Evolutionary conservation across 1,140 invertebrate species (phyloP), one percentile per base, ranked within the genome.

Genomic region (Drosophila serrata): DNA sequence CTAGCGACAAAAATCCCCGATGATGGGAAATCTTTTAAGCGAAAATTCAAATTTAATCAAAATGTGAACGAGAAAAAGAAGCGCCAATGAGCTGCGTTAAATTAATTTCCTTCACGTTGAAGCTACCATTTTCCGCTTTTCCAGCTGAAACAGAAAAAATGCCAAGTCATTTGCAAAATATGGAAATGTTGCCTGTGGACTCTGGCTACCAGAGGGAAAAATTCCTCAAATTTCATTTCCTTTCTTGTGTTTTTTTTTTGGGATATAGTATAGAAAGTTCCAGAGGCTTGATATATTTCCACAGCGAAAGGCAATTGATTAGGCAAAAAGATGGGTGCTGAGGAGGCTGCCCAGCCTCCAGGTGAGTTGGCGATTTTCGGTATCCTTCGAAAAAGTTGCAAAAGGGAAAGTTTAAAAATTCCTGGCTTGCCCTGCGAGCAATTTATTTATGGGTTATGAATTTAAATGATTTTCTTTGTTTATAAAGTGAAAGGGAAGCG

Each of bases 131-230:
- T 79, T 73, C 61, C 48, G 22, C 51, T 24, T 15, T 24, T 27
- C 9, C 19, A 24, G 22, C 27, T 22, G 27, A 29, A 4, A 11
- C 2, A 7, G 31, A 53, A 37, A 19, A 11, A 31, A 43, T 79
- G 75, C 80, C 56, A 45, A 78, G 81, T 82, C 81, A 82, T 70
- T 70, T 75, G 70, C 39, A 46, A 74, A 84, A 84, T 84, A 84
- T 84, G 81, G 64, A 84, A 80, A 84, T 82, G 73, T 31, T 45
- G 70, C 46, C 39, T 45, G 58, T 48, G 61, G 67, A 61, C 64
- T 35, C 9, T 13, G 62, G 63, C 37, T 39, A 55, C 15, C 48
- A 17, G 15, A 56, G 22, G 40, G 56, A 82, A 79, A 82, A 82
- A 60, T 82, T 79, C 33, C 82, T 82, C 65, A 55, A n/a, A 24